phyloP scores from a whole-genome alignment of 1,140 invertebrate species.

The Scaptomyza pallida region DNA sequence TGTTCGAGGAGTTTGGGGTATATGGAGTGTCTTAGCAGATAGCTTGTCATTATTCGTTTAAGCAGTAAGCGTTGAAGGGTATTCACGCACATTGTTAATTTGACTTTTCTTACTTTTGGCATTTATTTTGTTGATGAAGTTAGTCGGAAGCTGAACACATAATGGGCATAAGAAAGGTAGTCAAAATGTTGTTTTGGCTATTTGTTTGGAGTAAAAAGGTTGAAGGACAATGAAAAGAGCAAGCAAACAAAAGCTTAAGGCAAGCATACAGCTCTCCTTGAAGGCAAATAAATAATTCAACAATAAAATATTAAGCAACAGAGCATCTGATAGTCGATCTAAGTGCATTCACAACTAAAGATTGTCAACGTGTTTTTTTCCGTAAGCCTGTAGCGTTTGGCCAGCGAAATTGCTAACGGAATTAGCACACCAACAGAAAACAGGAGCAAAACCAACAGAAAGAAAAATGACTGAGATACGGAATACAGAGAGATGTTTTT shows the following conservation, averaged over 20 bases:
- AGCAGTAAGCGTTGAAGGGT: not conserved
- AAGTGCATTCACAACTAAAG: not conserved
- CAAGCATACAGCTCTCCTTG: too few relatives aligned
- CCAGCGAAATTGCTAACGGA: slow-evolving; percentile 76
- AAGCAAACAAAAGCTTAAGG: too few relatives aligned
- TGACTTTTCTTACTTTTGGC: not conserved
- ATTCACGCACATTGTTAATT: not conserved
- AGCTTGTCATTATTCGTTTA: slow-evolving; percentile 1
- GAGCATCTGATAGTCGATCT: slow-evolving; percentile 16
- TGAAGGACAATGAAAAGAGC: too few relatives aligned
- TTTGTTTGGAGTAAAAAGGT: too few relatives aligned
- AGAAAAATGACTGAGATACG: slow-evolving; percentile 26
- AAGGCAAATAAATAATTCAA: too few relatives aligned
- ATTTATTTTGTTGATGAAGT: too few relatives aligned
- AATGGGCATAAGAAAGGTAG: too few relatives aligned
- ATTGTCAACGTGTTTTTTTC: slow-evolving; percentile 26
- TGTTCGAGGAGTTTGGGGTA: not conserved
- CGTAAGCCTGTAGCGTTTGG: slow-evolving; percentile 34
- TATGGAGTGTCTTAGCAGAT: not conserved
- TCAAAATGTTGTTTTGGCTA: too few relatives aligned
- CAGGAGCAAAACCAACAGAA: slow-evolving; percentile 10
- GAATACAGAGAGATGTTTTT: slow-evolving; percentile 42
- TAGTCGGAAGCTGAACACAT: too few relatives aligned
- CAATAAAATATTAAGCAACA: not conserved
- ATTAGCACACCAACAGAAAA: slow-evolving; percentile 69